Base-by-base conservation (phyloP, 2,888 invertebrate genomes). In the Pseudococcus viburni region DNA sequence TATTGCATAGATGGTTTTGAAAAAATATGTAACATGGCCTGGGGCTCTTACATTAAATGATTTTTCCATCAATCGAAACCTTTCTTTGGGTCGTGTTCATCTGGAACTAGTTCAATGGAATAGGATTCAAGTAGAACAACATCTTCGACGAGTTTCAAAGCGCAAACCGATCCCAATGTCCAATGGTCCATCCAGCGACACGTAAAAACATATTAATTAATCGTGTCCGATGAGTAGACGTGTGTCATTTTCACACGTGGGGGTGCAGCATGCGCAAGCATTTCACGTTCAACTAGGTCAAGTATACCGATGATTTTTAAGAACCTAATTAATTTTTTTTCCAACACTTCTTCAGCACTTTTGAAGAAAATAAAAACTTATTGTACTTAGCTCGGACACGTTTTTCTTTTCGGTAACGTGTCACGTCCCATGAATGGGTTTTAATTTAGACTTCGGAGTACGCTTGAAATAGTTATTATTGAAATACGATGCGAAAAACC, bases 221-320 rank as follows among this genome's bases (percentile, higher is more conserved):
- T 83, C 80, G 80, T 83, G 19, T 83, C 80, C 80, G 80, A 83
- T 83, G 80, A 11, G 46, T 19, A 46, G 80, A 83, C 80, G 46
- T 83, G 80, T 80, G 80, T 83, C 80, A 83, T 83, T 83, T 83
- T 83, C n/a, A 83, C 80, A 83, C 80, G 80, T 83, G 80, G 80
- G 80, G 80, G 42, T 46, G 80, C 80, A 83, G 15, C 33, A 39
- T 77, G 17, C 7, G 8, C 33, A 39, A 77, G 39, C 17, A 39
- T 17, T 77, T 8, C 9, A 33, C 46, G 19, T 83, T 33, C 33
- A 73, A 73, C 46, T 83, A 83, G 80, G 80, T 83, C 80, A 83
- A 83, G 80, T 83, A 83, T 73, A 73, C 64, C 22, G 22, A 64
- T 83, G 46, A 19, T 19, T 83, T 83, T 83, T 46, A 7, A 83